These are phyloP conservation scores for Papilio helenus DNA, from an alignment of 1,140 invertebrate genomes.

Conservation along the genomic window DNA sequence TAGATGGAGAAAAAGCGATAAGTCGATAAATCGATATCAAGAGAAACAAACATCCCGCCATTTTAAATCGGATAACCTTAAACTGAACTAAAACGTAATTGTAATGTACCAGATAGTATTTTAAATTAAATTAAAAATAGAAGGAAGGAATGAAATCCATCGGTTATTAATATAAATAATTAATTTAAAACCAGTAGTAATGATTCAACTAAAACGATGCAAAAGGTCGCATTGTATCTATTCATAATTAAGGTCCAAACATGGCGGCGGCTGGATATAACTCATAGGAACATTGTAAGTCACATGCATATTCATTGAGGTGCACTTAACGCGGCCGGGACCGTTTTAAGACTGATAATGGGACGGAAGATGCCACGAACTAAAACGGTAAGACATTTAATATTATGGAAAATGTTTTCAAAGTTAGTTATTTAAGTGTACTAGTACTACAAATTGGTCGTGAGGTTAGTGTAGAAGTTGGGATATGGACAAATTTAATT, in stretches of 20 bases:
- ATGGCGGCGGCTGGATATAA: slow-evolving; percentile 26
- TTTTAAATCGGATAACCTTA: background rate
- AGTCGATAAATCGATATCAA: background rate
- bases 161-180: background rate
- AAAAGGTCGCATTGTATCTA: slow-evolving; percentile 24
- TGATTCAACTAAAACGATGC: slow-evolving; percentile 12
- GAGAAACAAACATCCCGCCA: background rate
- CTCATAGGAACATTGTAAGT: slow-evolving; percentile 28
- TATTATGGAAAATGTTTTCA: background rate
- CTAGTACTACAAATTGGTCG: background rate
- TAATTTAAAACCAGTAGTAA: background rate
- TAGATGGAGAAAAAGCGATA: slow-evolving; percentile 20
- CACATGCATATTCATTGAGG: slow-evolving; percentile 26
- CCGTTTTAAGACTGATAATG: slow-evolving; percentile 1
- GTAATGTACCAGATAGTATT: too few species aligned
- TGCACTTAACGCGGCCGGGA: slow-evolving; percentile 3
- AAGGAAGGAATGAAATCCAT: too few species aligned
- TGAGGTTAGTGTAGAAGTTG: background rate
- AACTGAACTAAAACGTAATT: too few species aligned
- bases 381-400: background rate
- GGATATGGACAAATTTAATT: too few species aligned
- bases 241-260: slow-evolving; percentile 25
- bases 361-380: background rate
- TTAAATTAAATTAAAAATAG: too few species aligned
- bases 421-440: background rate